Evolutionary conservation across 2,797 vertebrate genomes (phyloP).

Genomic region (Chromobotia macracanthus): DNA sequence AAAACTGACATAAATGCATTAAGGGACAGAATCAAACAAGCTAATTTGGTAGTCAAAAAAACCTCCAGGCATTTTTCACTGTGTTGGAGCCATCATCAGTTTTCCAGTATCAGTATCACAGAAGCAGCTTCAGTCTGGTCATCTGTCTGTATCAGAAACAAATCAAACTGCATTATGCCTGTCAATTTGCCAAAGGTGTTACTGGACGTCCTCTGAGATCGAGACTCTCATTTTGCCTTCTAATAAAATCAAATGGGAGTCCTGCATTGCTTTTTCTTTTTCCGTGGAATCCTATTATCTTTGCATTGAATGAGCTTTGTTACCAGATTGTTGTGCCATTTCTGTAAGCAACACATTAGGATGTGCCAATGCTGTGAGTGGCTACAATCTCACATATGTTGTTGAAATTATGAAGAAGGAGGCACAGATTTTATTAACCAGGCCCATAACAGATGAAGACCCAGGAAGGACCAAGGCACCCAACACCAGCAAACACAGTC

Average conservation of each 20-base stretch:
- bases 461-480: constrained; percentile 63
- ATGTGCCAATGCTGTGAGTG: constrained; percentile 69
- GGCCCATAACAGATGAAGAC: constrained; percentile 71
- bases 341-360: constrained; percentile 77
- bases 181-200: constrained; percentile 79
- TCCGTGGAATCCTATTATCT: constrained; percentile 80
- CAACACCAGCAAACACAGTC: constrained; percentile 63
- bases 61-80: constrained; percentile 48
- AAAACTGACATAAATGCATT: constrained; percentile 6
- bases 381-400: constrained; percentile 76
- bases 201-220: constrained; percentile 89
- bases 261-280: constrained; percentile 76
- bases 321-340: constrained; percentile 77
- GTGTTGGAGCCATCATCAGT: constrained; percentile 56
- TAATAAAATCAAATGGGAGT: constrained; percentile 90
- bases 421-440: constrained; percentile 68
- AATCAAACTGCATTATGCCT: constrained; percentile 79
- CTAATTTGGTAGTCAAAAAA: background rate
- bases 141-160: constrained; percentile 75
- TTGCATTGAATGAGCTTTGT: constrained; percentile 76
- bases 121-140: constrained; percentile 67
- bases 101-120: constrained; percentile 68
- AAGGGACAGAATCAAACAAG: background rate
- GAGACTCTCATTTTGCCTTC: constrained; percentile 90
- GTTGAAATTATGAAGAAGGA: constrained; percentile 71